These are phyloP conservation scores for Aradophagus sp. DNA, from an alignment of 1,140 invertebrate species.

Conservation along the genomic window DNA sequence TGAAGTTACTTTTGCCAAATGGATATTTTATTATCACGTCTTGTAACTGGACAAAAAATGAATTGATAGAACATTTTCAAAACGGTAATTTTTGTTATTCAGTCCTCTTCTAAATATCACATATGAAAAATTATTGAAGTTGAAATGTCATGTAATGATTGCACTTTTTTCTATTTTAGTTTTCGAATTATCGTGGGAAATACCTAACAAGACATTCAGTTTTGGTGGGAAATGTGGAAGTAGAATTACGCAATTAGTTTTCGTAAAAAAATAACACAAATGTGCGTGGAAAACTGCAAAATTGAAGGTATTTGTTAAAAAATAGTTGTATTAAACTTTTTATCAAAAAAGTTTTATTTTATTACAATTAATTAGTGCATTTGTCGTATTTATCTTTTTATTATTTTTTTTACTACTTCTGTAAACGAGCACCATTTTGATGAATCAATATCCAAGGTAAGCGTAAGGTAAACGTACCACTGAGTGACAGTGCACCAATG, in stretches of 20 bases:
- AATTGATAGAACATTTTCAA: slow-evolving; percentile 84
- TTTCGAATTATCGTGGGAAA: slow-evolving; percentile 78
- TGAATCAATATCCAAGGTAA: too few relatives aligned
- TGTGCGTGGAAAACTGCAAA: too few relatives aligned
- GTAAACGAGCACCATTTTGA: too few relatives aligned
- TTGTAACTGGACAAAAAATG: slow-evolving; percentile 94
- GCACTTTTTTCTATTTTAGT: slow-evolving; percentile 68
- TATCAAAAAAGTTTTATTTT: too few relatives aligned
- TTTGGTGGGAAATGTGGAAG: slow-evolving; percentile 90
- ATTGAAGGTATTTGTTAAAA: too few relatives aligned
- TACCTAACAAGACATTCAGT: slow-evolving; percentile 86
- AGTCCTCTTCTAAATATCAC: not conserved
- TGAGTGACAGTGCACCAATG: too few relatives aligned
- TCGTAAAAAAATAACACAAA: slow-evolving; percentile 73
- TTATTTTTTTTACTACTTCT: too few relatives aligned
- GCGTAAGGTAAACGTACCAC: too few relatives aligned
- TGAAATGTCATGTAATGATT: slow-evolving; percentile 33
- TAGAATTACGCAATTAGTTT: slow-evolving; percentile 85
- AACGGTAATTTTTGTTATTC: slow-evolving; percentile 68
- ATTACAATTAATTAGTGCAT: too few relatives aligned
- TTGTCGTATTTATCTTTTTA: too few relatives aligned
- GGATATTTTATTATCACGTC: slow-evolving; percentile 91
- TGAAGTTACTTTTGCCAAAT: slow-evolving; percentile 76
- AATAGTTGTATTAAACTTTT: too few relatives aligned
- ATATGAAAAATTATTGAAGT: not conserved